Conservation (phyloP, 2,797 vertebrate species). For the Alfaro cultratus region DNA sequence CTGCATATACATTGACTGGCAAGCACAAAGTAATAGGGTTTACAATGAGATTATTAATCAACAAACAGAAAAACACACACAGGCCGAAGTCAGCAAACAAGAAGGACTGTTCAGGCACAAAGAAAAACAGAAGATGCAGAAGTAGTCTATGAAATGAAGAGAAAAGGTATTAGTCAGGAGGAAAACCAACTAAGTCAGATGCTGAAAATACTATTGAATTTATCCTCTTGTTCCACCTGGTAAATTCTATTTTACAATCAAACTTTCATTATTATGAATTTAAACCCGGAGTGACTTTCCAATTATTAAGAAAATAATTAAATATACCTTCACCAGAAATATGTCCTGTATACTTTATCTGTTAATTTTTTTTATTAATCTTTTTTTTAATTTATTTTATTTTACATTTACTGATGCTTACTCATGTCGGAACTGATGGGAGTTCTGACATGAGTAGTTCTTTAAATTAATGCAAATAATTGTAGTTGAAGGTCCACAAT, state of each 20-base stretch:
- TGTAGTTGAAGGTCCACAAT: neutral
- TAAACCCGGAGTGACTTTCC: neutral
- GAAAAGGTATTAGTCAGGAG: constrained; percentile 12
- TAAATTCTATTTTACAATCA: neutral
- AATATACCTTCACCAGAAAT: neutral
- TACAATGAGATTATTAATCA: constrained; percentile 25
- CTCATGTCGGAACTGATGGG: neutral
- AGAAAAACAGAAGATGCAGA: constrained; percentile 25
- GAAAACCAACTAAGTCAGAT: constrained; percentile 11
- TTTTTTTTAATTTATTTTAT: neutral
- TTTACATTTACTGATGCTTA: neutral
- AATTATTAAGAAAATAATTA: neutral
- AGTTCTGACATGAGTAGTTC: too few species aligned
- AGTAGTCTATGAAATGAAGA: constrained; percentile 11
- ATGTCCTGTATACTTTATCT: neutral
- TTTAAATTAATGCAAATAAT: neutral
- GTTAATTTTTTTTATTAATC: neutral
- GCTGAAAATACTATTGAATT: neutral
- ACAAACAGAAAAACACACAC: constrained; percentile 8
- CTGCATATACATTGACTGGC: constrained; percentile 59
- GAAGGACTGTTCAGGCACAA: neutral
- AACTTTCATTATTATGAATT: neutral
- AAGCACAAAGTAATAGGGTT: constrained; percentile 28
- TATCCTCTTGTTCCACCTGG: constrained; percentile 30
- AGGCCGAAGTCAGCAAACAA: constrained; percentile 6